phyloP scores from a whole-genome alignment of 2,113 vertebrate species.

The Anguilla rostrata region DNA sequence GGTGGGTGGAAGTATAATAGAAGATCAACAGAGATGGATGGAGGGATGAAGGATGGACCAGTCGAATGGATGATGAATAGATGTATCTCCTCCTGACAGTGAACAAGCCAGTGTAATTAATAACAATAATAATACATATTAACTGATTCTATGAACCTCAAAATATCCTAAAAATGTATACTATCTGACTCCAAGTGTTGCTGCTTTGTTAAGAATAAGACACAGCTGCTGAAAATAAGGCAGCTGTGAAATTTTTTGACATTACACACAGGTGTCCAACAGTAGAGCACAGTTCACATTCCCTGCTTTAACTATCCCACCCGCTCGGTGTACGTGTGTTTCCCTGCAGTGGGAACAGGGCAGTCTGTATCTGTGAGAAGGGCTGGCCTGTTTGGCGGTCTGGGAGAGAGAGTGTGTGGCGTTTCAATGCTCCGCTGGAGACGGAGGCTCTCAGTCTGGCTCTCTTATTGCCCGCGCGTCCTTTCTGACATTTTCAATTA shows the following conservation, averaged over 20 bases:
- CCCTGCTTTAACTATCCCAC: neutral
- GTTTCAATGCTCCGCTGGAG: neutral
- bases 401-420: neutral
- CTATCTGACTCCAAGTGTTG: neutral
- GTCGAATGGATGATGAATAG: neutral
- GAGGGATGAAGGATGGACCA: neutral
- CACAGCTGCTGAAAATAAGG: neutral
- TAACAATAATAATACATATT: too few species aligned
- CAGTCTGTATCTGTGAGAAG: neutral
- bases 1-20: neutral
- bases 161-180: too few species aligned
- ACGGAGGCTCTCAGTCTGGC: slow-evolving; percentile 1
- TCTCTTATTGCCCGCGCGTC: neutral
- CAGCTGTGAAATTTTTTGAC: neutral
- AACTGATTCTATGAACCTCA: too few species aligned
- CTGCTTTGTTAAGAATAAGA: neutral
- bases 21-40: neutral
- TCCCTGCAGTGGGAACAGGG: neutral
- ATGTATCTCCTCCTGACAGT: neutral
- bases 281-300: neutral
- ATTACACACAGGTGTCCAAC: neutral
- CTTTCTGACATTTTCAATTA: slow-evolving; percentile 28
- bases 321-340: neutral
- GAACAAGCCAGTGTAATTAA: too few species aligned
- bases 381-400: neutral